A percentile compares a stretch with the other conserved stretches of the same genome.
Conservation (phyloP, 2,888 invertebrate genomes). For the Panopea generosa region DNA sequence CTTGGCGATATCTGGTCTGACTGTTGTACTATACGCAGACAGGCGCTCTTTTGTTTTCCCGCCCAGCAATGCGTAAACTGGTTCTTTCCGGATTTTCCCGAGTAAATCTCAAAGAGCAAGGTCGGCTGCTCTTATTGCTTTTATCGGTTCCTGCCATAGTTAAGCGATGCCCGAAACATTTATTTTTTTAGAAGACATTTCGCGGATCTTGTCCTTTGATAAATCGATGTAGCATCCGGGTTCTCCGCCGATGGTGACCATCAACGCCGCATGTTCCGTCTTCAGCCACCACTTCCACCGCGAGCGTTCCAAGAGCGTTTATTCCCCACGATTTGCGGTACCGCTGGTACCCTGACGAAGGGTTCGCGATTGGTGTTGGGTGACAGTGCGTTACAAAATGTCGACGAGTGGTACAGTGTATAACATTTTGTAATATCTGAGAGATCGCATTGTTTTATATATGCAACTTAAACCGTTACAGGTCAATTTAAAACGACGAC, state of each 20-base stretch:
- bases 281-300: slow-evolving; percentile 82
- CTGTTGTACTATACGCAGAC: slow-evolving; percentile 82
- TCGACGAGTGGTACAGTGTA: slow-evolving; percentile 74
- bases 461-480: too few relatives aligned
- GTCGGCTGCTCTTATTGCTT: slow-evolving; percentile 82
- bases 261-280: slow-evolving; percentile 82
- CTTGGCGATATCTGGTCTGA: slow-evolving; percentile 80
- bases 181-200: slow-evolving; percentile 82
- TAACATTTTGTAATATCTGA: slow-evolving; percentile 61
- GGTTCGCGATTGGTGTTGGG: slow-evolving; percentile 80
- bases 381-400: slow-evolving; percentile 80
- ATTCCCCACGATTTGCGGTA: slow-evolving; percentile 83
- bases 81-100: slow-evolving; percentile 80
- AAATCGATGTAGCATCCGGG: slow-evolving; percentile 82
- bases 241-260: slow-evolving; percentile 81
- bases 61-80: slow-evolving; percentile 82
- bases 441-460: too few relatives aligned
- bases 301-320: slow-evolving; percentile 80
- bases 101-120: slow-evolving; percentile 83
- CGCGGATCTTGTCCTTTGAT: slow-evolving; percentile 83
- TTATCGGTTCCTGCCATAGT: slow-evolving; percentile 83
- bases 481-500: too few relatives aligned
- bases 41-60: slow-evolving; percentile 82
- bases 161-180: slow-evolving; percentile 81
- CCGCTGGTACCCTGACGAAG: slow-evolving; percentile 79